A percentile compares a stretch with the other conserved stretches of the same genome.
Conservation (phyloP, 2,888 invertebrate species). For the Diarsia brunnea region DNA sequence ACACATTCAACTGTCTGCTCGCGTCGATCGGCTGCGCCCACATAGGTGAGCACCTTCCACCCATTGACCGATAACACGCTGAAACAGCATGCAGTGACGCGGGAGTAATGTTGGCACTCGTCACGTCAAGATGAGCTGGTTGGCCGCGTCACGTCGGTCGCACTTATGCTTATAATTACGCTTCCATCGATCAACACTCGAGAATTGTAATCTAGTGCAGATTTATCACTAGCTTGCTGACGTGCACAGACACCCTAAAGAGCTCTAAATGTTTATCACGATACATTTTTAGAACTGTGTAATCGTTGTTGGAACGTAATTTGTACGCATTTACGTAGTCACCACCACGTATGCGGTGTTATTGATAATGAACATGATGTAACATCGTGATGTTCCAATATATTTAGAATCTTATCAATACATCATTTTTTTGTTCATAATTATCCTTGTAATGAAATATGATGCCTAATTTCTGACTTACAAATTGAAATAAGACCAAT, state of each 20-base stretch:
- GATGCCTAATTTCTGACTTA: neutral
- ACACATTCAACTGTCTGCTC: conserved; percentile 16
- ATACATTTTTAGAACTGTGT: conserved; percentile 82
- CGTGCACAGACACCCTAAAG: conserved; percentile 79
- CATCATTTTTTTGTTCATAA: neutral
- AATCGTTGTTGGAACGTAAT: conserved; percentile 80
- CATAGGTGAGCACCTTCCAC: conserved; percentile 56
- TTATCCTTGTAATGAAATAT: neutral
- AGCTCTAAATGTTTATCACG: conserved; percentile 77
- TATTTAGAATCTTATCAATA: conserved; percentile 20
- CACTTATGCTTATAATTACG: conserved; percentile 85
- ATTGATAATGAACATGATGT: conserved; percentile 65
- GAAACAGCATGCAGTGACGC: conserved; percentile 79
- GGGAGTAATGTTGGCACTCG: conserved; percentile 71
- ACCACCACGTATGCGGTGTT: conserved; percentile 62
- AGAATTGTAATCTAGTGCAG: conserved; percentile 80
- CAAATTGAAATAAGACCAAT: neutral
- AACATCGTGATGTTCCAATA: conserved; percentile 50
- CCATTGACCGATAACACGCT: conserved; percentile 78
- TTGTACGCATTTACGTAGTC: conserved; percentile 75
- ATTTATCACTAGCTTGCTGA: conserved; percentile 83
- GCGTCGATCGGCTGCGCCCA: conserved; percentile 45
- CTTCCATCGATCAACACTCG: conserved; percentile 77
- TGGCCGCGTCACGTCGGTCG: conserved; percentile 74
- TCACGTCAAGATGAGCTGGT: conserved; percentile 70